A percentile compares a stretch with the other conserved stretches of the same genome.
These are phyloP conservation scores for Gymnarchus niloticus DNA, from an alignment of 2,113 vertebrate species.

Conservation along the genomic window DNA sequence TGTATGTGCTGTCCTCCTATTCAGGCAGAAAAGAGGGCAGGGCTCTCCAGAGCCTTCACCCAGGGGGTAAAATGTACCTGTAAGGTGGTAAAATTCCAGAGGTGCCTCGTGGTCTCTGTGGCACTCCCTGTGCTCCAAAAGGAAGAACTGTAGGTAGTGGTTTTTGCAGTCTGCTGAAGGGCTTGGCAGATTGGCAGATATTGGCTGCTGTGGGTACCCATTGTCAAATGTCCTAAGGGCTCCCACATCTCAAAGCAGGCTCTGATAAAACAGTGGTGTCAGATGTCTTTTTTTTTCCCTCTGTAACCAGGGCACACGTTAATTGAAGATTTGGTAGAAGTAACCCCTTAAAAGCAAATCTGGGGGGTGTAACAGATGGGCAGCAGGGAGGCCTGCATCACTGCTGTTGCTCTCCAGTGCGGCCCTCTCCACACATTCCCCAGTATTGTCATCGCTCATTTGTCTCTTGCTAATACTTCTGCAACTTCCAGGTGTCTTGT, in stretches of 20 bases:
- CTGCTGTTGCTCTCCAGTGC: too few relatives aligned
- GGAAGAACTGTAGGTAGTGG: neutral
- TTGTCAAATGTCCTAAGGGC: neutral
- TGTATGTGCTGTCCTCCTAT: too few relatives aligned
- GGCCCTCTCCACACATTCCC: too few relatives aligned
- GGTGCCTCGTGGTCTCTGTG: too few relatives aligned
- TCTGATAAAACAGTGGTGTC: neutral
- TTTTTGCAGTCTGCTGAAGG: neutral
- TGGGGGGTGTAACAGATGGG: neutral
- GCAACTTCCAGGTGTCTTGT: too few relatives aligned
- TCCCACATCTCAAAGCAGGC: neutral
- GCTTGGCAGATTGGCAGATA: neutral
- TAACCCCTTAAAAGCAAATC: neutral
- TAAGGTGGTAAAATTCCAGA: neutral
- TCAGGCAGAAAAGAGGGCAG: neutral
- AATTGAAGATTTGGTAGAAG: neutral
- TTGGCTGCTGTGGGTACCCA: neutral
- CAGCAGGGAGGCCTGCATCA: neutral
- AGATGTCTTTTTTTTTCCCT: neutral
- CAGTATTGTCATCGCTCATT: too few relatives aligned
- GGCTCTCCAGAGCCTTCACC: too few relatives aligned
- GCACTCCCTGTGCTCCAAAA: neutral
- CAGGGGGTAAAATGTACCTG: too few relatives aligned
- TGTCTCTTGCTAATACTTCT: too few relatives aligned
- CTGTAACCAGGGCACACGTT: neutral